Conservation (phyloP, 2,888 invertebrate species). For the Cataglyphis livida region DNA sequence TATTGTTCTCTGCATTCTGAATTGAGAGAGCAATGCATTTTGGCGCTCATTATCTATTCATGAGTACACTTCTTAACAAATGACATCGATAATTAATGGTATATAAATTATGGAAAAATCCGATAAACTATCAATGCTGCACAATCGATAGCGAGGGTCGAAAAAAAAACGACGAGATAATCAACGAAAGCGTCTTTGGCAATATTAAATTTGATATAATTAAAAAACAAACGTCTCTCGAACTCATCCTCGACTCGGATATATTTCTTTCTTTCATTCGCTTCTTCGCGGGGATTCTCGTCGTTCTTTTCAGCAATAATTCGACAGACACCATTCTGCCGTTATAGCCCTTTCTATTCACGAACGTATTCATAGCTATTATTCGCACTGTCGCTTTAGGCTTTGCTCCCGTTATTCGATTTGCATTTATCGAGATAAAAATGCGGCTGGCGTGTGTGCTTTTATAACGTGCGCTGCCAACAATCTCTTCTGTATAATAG, state of each 20-base stretch:
- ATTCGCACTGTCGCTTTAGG: conserved; percentile 21
- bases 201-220: conserved; percentile 61
- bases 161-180: conserved; percentile 58
- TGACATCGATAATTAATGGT: neutral
- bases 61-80: conserved; percentile 11
- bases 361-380: conserved; percentile 37
- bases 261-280: conserved; percentile 51
- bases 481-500: conserved; percentile 9
- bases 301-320: conserved; percentile 46
- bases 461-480: conserved; percentile 1
- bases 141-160: conserved; percentile 42
- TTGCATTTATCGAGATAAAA: conserved; percentile 1
- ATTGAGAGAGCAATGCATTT: conserved; percentile 21
- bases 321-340: conserved; percentile 13
- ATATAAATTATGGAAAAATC: conserved; percentile 27
- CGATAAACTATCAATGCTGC: neutral
- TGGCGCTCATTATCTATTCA: conserved; percentile 28
- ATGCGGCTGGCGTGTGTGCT: neutral
- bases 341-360: conserved; percentile 32
- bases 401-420: conserved; percentile 6
- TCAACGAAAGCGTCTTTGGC: conserved; percentile 56
- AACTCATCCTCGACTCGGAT: conserved; percentile 31
- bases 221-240: conserved; percentile 50
- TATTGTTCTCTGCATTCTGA: conserved; percentile 33
- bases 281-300: neutral